Conservation (phyloP, 2,113 vertebrate genomes). For the Fulica atra region DNA sequence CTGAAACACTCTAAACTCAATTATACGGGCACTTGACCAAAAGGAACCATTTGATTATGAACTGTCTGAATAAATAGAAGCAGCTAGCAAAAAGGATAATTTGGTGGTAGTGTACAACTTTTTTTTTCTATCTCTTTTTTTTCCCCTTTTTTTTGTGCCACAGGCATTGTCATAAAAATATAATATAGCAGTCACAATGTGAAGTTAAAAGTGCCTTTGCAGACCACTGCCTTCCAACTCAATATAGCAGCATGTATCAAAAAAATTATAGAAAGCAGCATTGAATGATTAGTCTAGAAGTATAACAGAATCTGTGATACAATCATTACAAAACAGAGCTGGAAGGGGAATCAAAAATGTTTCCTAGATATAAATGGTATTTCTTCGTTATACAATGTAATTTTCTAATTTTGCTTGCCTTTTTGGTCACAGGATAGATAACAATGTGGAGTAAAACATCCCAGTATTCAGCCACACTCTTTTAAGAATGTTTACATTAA, state of each 20-base stretch:
- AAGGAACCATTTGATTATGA: background rate
- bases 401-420: background rate
- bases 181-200: background rate
- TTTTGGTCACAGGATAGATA: background rate
- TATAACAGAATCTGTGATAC: background rate
- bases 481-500: background rate
- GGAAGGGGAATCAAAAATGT: background rate
- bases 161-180: background rate
- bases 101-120: background rate
- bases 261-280: background rate
- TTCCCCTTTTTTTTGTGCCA: background rate
- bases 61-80: background rate
- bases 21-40: background rate
- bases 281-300: background rate
- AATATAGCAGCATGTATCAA: background rate
- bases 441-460: background rate
- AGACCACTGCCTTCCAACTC: slow-evolving; percentile 16
- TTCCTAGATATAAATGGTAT: background rate
- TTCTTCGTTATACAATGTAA: background rate
- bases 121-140: background rate
- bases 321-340: background rate
- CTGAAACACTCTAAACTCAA: background rate
- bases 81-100: background rate
- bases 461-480: background rate
- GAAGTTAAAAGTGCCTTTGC: background rate